Percentiles rank a stretch among this genome's conserved stretches.
Evolutionary conservation across 2,888 invertebrate genomes (phyloP).

Genomic region (Prostheceraeus crozeri): DNA sequence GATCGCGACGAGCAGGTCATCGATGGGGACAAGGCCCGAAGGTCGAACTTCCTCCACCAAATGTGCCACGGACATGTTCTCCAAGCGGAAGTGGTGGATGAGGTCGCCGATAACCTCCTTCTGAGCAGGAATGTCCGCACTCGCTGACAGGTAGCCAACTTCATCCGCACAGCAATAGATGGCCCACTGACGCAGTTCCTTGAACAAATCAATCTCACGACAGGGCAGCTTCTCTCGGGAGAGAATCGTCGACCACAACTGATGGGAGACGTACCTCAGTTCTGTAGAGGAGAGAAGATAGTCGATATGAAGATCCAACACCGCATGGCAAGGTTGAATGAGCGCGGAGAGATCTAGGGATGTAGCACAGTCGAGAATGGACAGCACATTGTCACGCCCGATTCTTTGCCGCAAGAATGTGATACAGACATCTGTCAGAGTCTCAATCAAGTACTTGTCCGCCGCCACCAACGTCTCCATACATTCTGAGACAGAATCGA

Average conservation of each 20-base stretch:
- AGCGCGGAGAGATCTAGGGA: conserved; percentile 13
- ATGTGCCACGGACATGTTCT: conserved; percentile 1
- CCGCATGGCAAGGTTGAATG: not conserved
- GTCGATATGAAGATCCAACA: not conserved
- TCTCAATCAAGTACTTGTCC: conserved; percentile 30
- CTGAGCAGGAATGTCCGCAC: conserved; percentile 18
- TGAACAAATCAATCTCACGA: not conserved
- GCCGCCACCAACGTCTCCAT: conserved; percentile 28
- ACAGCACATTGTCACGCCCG: conserved; percentile 23
- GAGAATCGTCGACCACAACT: not conserved
- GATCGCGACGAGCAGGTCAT: conserved; percentile 9
- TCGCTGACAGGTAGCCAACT: not conserved
- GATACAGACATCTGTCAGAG: not conserved
- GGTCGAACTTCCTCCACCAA: conserved; percentile 16
- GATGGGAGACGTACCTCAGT: not conserved
- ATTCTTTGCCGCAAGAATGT: conserved; percentile 4
- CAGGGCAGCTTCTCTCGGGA: not conserved
- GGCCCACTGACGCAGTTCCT: not conserved
- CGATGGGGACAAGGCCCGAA: conserved; percentile 1
- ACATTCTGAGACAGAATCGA: too few relatives aligned
- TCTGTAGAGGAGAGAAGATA: not conserved
- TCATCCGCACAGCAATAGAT: not conserved
- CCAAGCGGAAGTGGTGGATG: conserved; percentile 6
- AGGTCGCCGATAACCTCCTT: not conserved
- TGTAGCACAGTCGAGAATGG: conserved; percentile 2